Evolutionary conservation across 1,140 invertebrate genomes (phyloP), one percentile per base, ranked within the genome.

Genomic region (Aphelenchoides fujianensis): DNA sequence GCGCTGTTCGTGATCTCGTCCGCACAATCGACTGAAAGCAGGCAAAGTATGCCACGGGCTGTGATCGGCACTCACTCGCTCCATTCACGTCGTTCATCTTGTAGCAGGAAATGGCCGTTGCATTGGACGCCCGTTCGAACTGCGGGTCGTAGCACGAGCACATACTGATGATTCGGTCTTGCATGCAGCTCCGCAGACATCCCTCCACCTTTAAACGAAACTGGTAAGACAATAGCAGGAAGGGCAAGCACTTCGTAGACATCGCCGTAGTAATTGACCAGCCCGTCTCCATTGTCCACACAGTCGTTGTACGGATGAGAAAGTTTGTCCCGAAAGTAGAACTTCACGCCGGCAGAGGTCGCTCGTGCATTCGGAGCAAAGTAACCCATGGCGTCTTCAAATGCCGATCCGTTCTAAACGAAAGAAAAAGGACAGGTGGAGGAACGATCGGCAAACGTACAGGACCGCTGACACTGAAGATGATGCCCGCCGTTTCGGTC

Each of bases 181-280:
- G 69, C 12, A 70, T 70, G 68, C 69, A 70, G 19, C 69, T 72
- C 16, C 69, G 69, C 1, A 70, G 9, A 57, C 69, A 70, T 9
- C 16, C 68, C 32, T 70, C 67, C 19, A 70, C 19, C 54, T 30
- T 55, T 5, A 19, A 59, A 59, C 19, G 5, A 59, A 59, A 59
- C 27, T 16, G 34, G 28, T 59, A 32, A 59, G 5, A 59, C 19
- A 59, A 59, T 16, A n/a, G n/a, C n/a, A 59, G 7, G 55, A 16
- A 7, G n/a, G n/a, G n/a, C n/a, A n/a, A n/a, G n/a, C 19, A 59
- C 63, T 3, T 66, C 27, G 32, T 66, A 66, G 34, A 19, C 19
- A 3, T 35, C 68, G 1, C 19, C 48, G 67, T 70, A 70, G 68
- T 70, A 70, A 52, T 12, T 53, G 2, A 35, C 30, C 19, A n/a